Base-by-base conservation (phyloP, 2,113 vertebrate genomes). In the Ictidomys tridecemlineatus region DNA sequence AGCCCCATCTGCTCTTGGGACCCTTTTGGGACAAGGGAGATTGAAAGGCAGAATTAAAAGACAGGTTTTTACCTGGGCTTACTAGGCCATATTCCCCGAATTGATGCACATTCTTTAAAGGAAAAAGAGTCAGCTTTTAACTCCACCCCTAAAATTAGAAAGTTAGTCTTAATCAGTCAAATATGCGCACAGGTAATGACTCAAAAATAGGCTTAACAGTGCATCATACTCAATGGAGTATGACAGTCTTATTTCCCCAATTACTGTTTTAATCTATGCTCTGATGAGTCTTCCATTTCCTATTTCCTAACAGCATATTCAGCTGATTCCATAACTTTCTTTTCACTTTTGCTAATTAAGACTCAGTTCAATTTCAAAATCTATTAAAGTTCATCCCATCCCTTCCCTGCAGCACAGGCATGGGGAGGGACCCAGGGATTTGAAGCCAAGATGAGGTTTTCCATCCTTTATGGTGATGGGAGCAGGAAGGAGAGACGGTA, bases 281-380 rank as follows among this genome's bases (percentile, higher is more conserved):
- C 89, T 83, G 77, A 89, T 93, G 96, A 96, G 20, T 65, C 51
- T 34, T 73, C 73, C 9, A 79, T 95, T 97, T 97, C 83, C 95
- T 94, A 45, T 83, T 70, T 97, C 77, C 89, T 96, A 94, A 77
- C 65, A 85, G 85, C 24, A 14, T 70, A 42, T 92, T 93, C 24
- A 78, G 37, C 92, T 18, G 89, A 69, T 92, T 93, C 82, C 65
- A 91, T 94, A 97, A 95, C 89, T 96, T 94, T 53, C 80, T 82
- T 94, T 89, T 95, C 89, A 84, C 89, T 88, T 91, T 95, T 94
- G 82, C 80, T 96, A 89, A 95, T 96, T 96, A 85, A 85, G 56
- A 91, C 73, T 95, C 77, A 73, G 69, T 70, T 96, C 70, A 91
- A 67, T 97, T 96, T 97, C 82, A 85, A 76, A 91, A 82, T 76